phyloP scores from a whole-genome alignment of 2,113 vertebrate genomes.

The Chloroceryle aenea region DNA sequence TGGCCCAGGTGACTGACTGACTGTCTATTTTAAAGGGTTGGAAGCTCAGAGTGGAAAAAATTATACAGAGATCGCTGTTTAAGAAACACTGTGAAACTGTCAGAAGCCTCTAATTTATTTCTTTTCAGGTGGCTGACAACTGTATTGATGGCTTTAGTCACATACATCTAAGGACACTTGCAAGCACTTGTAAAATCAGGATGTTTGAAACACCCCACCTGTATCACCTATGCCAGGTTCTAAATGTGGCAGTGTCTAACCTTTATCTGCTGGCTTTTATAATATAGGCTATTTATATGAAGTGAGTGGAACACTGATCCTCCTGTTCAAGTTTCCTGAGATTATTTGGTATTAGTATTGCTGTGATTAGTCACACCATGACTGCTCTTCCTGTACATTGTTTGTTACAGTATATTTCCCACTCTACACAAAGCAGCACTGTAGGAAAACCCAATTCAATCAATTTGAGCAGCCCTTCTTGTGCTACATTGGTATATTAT shows the following conservation, averaged over 20 bases:
- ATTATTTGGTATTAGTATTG: conserved; percentile 21
- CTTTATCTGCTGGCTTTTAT: not conserved
- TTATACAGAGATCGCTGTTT: not conserved
- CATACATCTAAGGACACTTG: not conserved
- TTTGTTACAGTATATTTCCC: conserved; percentile 39
- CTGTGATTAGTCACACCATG: conserved; percentile 33
- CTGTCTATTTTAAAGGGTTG: not conserved
- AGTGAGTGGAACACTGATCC: conserved; percentile 36
- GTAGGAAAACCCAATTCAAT: conserved; percentile 57
- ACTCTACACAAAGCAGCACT: conserved; percentile 12
- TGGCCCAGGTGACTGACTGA: not conserved
- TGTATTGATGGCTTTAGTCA: not conserved
- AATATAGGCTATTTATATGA: not conserved
- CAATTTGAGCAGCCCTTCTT: conserved; percentile 54
- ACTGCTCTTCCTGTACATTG: conserved; percentile 25
- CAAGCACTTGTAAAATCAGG: not conserved
- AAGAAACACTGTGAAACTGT: not conserved
- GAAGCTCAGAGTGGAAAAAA: not conserved
- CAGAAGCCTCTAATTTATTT: not conserved
- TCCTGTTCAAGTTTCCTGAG: conserved; percentile 35
- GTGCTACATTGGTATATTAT: conserved; percentile 18
- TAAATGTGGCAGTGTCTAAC: not conserved
- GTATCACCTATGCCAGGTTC: not conserved
- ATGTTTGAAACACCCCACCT: not conserved
- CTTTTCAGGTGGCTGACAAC: not conserved